Conservation (phyloP, 2,888 invertebrate species). For the Lamproptera curius region DNA sequence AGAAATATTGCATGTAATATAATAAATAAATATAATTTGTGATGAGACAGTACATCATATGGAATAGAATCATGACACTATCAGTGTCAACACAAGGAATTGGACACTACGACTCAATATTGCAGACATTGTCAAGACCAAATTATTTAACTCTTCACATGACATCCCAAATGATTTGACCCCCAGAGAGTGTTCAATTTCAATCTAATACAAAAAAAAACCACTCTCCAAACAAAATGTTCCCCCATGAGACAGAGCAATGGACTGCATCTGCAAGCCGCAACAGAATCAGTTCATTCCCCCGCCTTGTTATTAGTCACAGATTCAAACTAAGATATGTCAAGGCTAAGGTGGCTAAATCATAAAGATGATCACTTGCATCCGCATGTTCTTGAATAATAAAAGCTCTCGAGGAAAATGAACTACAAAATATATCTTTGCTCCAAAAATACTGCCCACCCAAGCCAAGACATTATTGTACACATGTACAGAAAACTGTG, state of each 20-base stretch:
- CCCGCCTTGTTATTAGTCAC: conserved; percentile 58
- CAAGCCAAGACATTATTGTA: conserved; percentile 25
- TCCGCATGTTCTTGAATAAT: conserved; percentile 10
- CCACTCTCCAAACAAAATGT: conserved; percentile 49
- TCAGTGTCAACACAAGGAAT: background rate
- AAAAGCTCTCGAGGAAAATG: conserved; percentile 27
- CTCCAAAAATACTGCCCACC: conserved; percentile 33
- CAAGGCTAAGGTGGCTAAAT: conserved; percentile 32
- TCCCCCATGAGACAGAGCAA: conserved; percentile 52
- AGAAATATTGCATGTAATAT: too few relatives aligned
- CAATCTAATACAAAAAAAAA: conserved; percentile 40
- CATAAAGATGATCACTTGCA: conserved; percentile 19
- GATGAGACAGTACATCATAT: background rate
- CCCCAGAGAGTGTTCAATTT: conserved; percentile 55
- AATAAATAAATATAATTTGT: background rate
- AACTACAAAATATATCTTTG: conserved; percentile 43
- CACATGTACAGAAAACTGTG: conserved; percentile 34
- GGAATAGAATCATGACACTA: background rate
- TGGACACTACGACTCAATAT: too few relatives aligned
- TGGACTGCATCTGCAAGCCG: conserved; percentile 61
- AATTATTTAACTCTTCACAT: conserved; percentile 66
- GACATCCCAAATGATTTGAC: conserved; percentile 57
- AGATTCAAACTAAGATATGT: conserved; percentile 33
- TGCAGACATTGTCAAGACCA: conserved; percentile 36
- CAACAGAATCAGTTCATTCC: conserved; percentile 54